These are phyloP conservation scores for Mionectes olivaceus DNA, from an alignment of 2,797 vertebrate genomes.

Conservation along the genomic window DNA sequence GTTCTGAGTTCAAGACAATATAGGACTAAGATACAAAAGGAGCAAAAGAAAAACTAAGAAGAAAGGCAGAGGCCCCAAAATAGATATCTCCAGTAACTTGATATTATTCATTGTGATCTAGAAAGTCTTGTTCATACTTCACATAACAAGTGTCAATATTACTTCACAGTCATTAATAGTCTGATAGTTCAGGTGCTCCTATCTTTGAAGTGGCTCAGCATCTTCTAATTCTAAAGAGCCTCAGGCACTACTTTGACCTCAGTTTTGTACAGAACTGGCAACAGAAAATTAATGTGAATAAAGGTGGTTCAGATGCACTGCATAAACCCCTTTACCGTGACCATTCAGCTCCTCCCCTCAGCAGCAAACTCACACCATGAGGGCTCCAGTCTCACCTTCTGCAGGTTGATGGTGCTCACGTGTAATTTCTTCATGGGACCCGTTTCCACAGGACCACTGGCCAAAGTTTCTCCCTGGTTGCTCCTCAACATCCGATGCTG, in stretches of 20 bases:
- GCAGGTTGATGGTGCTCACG: constrained; percentile 97
- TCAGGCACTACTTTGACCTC: neutral
- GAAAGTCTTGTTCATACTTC: neutral
- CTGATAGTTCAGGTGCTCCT: neutral
- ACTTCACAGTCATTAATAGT: neutral
- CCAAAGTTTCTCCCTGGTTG: constrained; percentile 88
- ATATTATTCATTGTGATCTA: neutral
- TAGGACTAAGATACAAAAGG: neutral
- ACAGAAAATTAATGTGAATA: neutral
- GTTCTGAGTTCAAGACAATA: neutral
- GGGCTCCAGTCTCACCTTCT: constrained; percentile 84
- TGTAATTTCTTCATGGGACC: constrained; percentile 99
- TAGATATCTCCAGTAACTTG: neutral
- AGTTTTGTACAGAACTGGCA: neutral
- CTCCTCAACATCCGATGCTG: constrained; percentile 91
- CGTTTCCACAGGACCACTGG: constrained; percentile 91
- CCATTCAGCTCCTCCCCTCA: neutral
- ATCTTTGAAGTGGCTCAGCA: neutral
- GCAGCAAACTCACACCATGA: neutral
- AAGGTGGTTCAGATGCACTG: neutral
- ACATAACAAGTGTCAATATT: neutral
- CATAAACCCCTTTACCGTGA: neutral
- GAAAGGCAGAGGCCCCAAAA: neutral
- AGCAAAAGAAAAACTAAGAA: neutral
- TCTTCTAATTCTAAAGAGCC: neutral